Evolutionary conservation across 2,888 invertebrate species (phyloP).

Genomic region (Eupithecia tripunctaria): DNA sequence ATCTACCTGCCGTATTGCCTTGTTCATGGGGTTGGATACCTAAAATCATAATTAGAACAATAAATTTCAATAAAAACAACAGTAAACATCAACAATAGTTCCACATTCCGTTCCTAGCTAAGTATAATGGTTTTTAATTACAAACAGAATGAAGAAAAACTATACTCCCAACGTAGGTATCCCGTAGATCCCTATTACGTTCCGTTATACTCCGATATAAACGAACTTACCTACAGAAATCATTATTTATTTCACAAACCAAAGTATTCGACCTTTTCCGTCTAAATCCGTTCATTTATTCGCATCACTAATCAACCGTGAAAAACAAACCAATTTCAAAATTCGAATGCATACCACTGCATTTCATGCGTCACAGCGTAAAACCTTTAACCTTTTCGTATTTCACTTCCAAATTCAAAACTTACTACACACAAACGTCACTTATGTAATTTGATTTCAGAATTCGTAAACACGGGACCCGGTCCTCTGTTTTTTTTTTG

Average conservation of each 20-base stretch:
- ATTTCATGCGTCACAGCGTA: slow-evolving; percentile 33
- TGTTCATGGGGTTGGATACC: background rate
- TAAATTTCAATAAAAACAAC: background rate
- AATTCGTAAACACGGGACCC: slow-evolving; percentile 13
- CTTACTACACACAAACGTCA: slow-evolving; percentile 27
- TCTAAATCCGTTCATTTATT: slow-evolving; percentile 7
- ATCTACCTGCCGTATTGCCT: background rate
- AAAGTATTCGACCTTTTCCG: slow-evolving; percentile 4
- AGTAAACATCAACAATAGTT: background rate
- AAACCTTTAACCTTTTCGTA: slow-evolving; percentile 30
- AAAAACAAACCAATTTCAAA: slow-evolving; percentile 39
- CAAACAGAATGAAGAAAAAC: background rate
- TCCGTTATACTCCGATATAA: slow-evolving; percentile 19
- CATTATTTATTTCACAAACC: slow-evolving; percentile 21
- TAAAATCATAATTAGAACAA: background rate
- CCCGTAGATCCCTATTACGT: background rate
- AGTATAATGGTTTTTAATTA: slow-evolving; percentile 4
- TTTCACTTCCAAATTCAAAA: slow-evolving; percentile 33
- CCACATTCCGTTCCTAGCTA: background rate
- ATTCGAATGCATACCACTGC: slow-evolving; percentile 36
- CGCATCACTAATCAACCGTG: slow-evolving; percentile 34
- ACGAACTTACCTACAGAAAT: slow-evolving; percentile 16
- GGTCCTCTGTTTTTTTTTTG: slow-evolving; percentile 46
- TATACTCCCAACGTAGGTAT: background rate
- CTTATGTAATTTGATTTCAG: slow-evolving; percentile 46